Conservation (phyloP, 2,888 invertebrate species). For the Scaptomyza flava region DNA sequence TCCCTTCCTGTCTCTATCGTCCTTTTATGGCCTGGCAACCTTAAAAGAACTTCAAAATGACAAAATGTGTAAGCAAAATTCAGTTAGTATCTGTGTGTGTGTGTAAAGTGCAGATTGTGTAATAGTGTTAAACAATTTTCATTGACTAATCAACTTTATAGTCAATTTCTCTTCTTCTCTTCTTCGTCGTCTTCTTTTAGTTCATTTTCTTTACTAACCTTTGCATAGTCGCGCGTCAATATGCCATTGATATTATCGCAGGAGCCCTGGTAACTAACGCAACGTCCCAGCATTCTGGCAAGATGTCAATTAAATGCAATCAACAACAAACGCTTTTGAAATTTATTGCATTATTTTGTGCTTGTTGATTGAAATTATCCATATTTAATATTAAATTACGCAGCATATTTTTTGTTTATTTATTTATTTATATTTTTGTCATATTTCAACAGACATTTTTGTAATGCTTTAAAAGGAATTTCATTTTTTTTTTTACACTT, state of each 20-base stretch:
- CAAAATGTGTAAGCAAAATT: slow-evolving; percentile 46
- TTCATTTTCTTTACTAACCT: slow-evolving; percentile 85
- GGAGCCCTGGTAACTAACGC: slow-evolving; percentile 88
- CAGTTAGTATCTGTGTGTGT: slow-evolving; percentile 43
- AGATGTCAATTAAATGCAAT: slow-evolving; percentile 9
- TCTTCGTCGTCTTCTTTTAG: neutral
- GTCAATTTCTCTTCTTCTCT: slow-evolving; percentile 21
- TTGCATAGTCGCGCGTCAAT: slow-evolving; percentile 87
- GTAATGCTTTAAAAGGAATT: neutral
- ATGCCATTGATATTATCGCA: slow-evolving; percentile 88
- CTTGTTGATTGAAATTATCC: neutral
- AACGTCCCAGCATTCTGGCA: slow-evolving; percentile 83
- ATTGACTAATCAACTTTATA: slow-evolving; percentile 61
- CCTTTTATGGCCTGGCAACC: slow-evolving; percentile 5
- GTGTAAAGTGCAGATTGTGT: slow-evolving; percentile 34
- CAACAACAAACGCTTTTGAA: slow-evolving; percentile 1
- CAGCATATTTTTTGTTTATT: neutral
- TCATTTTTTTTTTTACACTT: neutral
- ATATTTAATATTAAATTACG: neutral
- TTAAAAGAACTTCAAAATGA: slow-evolving; percentile 7
- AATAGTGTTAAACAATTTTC: slow-evolving; percentile 54
- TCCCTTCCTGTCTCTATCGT: neutral
- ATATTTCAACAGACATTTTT: neutral
- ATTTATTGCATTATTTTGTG: neutral
- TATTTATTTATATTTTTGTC: neutral